These are phyloP conservation scores for Stegodyphus dumicola DNA, from an alignment of 1,140 invertebrate genomes.

Conservation along the genomic window DNA sequence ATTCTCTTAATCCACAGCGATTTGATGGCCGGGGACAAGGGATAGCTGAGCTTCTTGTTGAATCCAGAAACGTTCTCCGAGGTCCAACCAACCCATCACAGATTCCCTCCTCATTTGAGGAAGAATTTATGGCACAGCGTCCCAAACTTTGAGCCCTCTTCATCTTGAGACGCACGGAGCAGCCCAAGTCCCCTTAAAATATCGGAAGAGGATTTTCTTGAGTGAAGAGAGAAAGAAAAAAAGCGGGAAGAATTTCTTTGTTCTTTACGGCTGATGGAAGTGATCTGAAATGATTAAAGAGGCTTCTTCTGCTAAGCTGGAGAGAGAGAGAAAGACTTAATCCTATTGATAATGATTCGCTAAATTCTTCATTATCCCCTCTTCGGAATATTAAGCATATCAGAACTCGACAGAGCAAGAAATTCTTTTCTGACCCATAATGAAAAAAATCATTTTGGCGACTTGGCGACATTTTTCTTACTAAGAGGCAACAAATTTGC, in stretches of 20 bases:
- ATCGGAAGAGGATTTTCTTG: conserved; percentile 32
- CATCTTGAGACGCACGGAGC: conserved; percentile 50
- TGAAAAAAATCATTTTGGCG: not conserved
- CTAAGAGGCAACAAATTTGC: too few relatives aligned
- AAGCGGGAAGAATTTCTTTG: conserved; percentile 18
- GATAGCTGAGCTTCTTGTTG: not conserved
- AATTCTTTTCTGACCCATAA: conserved; percentile 25
- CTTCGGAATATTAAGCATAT: conserved; percentile 33
- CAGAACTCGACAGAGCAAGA: conserved; percentile 1
- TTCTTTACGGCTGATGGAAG: conserved; percentile 37
- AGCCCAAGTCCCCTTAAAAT: conserved; percentile 54
- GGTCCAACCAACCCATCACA: conserved; percentile 13
- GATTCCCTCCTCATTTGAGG: conserved; percentile 55
- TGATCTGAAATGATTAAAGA: conserved; percentile 54
- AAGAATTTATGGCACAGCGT: conserved; percentile 45
- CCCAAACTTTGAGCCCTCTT: conserved; percentile 26
- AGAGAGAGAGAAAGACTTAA: conserved; percentile 29
- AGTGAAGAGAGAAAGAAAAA: not conserved
- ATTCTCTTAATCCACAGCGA: not conserved
- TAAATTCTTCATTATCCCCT: not conserved
- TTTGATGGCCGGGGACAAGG: not conserved
- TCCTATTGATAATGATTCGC: conserved; percentile 56
- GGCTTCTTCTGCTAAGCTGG: conserved; percentile 1
- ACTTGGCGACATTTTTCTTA: too few relatives aligned
- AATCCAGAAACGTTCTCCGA: conserved; percentile 19